Evolutionary conservation across 53 echinoderm and acorn worm genomes (phyloP), one percentile per base, ranked within the genome.

Genomic region (Stichopus horrens): DNA sequence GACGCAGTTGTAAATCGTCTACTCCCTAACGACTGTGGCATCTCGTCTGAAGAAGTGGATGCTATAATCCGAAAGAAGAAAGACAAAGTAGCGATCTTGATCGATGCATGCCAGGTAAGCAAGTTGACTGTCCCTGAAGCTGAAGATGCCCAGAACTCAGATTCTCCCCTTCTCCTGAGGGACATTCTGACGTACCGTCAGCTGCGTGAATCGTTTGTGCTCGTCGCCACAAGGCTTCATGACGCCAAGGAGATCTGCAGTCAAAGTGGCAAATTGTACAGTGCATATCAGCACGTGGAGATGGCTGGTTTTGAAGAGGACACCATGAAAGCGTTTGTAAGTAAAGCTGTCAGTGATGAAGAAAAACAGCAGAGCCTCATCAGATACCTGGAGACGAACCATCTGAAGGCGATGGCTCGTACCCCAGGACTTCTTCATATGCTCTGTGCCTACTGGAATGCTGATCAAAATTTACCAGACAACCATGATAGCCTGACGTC

Each of bases 361-460:
- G 85, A 85, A 37, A 85, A 85, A 67, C 60, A 85, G 65, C 14
- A 66, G 68, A 85, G 85, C 59, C 85, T 85, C 22, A 22, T 85
- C 51, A 85, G 58, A 10, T 85, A 85, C 53, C 14, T 85, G 52
- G 66, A 65, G 52, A 85, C 60, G 10, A 85, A 85, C 60, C n/a
- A 85, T 9, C 52, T 85, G 58, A 85, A 66, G 65, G 85, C 60
- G 2, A 52, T 85, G 68, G 85, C 65, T 5, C 14, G 85, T 53
- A 14, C 85, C 6, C 85, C 85, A n/a, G 60, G 63, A 5, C 52
- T 85, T 52, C 66, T 68, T 11, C 21, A 65, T 14, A 65, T 85
- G 85, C n/a, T 85, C 7, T 85, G 85, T 23, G 22, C 63, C 11
- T 85, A 65, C 68, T 85, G 85, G 85, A 65, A 85, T 60, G 66